phyloP scores from a whole-genome alignment of 2,888 invertebrate species.

The Leptinotarsa rubiginosa region DNA sequence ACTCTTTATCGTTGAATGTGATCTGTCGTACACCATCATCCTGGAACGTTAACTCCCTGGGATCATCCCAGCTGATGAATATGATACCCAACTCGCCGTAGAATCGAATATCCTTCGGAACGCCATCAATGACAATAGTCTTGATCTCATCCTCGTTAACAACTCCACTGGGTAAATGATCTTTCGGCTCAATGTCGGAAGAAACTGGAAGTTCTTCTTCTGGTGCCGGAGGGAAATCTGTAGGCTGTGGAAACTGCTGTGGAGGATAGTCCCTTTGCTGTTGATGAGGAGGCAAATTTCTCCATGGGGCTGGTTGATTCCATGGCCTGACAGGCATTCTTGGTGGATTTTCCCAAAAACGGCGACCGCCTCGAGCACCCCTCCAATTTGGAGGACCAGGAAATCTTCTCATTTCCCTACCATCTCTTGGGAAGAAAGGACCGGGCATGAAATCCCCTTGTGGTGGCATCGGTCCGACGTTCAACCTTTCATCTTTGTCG shows the following conservation, averaged over 20 bases:
- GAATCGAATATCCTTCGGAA: slow-evolving; percentile 84
- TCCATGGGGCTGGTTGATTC: slow-evolving; percentile 37
- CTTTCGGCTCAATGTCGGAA: neutral
- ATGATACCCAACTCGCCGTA: slow-evolving; percentile 88
- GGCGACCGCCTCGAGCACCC: slow-evolving; percentile 64
- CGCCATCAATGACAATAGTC: slow-evolving; percentile 84
- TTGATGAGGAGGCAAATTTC: slow-evolving; percentile 47
- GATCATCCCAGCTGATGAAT: slow-evolving; percentile 87
- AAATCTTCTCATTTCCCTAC: slow-evolving; percentile 36
- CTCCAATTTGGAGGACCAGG: slow-evolving; percentile 39
- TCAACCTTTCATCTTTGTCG: slow-evolving; percentile 52
- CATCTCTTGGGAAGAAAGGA: slow-evolving; percentile 33
- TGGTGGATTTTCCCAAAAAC: slow-evolving; percentile 50
- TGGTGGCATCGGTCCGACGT: slow-evolving; percentile 26
- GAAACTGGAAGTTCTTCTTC: slow-evolving; percentile 15
- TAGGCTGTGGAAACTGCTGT: slow-evolving; percentile 13
- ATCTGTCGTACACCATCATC: slow-evolving; percentile 78
- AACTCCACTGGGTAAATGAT: slow-evolving; percentile 39
- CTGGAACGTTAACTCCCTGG: slow-evolving; percentile 86
- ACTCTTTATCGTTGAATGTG: slow-evolving; percentile 81
- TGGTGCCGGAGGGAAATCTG: neutral
- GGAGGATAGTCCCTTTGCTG: slow-evolving; percentile 40
- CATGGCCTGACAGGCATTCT: slow-evolving; percentile 36
- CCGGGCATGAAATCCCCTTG: slow-evolving; percentile 26
- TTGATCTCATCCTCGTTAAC: slow-evolving; percentile 79